These are phyloP conservation scores for Kryphioiulus occultus DNA, from an alignment of 2,888 invertebrate species.

Conservation along the genomic window DNA sequence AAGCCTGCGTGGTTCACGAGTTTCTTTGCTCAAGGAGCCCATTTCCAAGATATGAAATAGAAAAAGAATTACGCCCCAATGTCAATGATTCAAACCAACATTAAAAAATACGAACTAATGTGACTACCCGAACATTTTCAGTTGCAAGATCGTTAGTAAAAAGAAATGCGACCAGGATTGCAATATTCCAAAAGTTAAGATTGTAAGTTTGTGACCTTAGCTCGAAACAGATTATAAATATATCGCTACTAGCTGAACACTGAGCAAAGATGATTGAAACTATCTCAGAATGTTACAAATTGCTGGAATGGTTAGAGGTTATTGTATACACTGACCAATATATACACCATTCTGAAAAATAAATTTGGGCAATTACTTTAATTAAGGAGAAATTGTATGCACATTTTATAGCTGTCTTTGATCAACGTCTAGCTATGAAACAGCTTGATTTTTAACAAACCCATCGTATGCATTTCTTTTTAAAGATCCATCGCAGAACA, in stretches of 20 bases:
- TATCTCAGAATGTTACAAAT: background rate
- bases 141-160: background rate
- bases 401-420: background rate
- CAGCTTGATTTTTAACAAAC: background rate
- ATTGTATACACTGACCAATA: background rate
- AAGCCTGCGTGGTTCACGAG: background rate
- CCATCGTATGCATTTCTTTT: background rate
- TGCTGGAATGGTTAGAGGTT: background rate
- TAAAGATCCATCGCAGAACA: background rate
- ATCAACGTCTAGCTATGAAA: background rate
- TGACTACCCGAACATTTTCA: background rate
- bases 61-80: slow-evolving; percentile 11
- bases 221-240: background rate
- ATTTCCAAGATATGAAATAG: background rate
- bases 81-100: background rate
- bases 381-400: too few species aligned
- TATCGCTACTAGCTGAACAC: background rate
- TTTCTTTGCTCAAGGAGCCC: slow-evolving; percentile 22
- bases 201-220: background rate
- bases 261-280: background rate
- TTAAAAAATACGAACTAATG: background rate
- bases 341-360: background rate
- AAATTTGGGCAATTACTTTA: background rate
- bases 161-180: background rate
- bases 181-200: background rate